phyloP scores from a whole-genome alignment of 2,888 invertebrate genomes.

The Mimumesa dahlbomi region DNA sequence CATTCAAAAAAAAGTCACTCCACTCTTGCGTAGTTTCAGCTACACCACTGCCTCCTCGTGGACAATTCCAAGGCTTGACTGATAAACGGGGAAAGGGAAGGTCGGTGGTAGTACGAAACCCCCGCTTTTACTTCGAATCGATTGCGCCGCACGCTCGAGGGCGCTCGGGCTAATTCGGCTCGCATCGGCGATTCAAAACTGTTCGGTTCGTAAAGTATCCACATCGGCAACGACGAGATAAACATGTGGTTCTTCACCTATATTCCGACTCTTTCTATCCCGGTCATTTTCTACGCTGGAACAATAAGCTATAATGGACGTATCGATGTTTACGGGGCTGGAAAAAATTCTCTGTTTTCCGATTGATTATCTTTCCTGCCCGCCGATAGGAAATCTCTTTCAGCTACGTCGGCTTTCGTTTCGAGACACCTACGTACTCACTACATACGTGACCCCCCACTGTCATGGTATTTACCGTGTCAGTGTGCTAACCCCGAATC shows the following conservation, averaged over 20 bases:
- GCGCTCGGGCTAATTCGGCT: constrained; percentile 65
- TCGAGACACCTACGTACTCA: too few species aligned
- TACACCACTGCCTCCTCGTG: constrained; percentile 9
- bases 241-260: constrained; percentile 26
- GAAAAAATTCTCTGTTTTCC: too few species aligned
- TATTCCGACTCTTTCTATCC: not conserved
- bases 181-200: constrained; percentile 63
- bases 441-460: too few species aligned
- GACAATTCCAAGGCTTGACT: constrained; percentile 34
- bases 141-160: constrained; percentile 58
- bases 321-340: not conserved
- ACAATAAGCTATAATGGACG: not conserved
- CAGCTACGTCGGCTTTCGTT: too few species aligned
- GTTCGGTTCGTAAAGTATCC: constrained; percentile 61
- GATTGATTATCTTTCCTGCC: too few species aligned
- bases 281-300: not conserved
- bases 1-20: constrained; percentile 36
- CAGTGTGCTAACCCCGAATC: too few species aligned
- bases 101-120: constrained; percentile 28
- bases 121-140: constrained; percentile 63
- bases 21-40: constrained; percentile 18
- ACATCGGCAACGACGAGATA: constrained; percentile 31
- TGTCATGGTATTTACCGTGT: too few species aligned
- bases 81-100: constrained; percentile 19
- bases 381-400: too few species aligned